Evolutionary conservation across 1,140 invertebrate genomes (phyloP), one percentile per base, ranked within the genome.

Genomic region (Lepidostoma basale): DNA sequence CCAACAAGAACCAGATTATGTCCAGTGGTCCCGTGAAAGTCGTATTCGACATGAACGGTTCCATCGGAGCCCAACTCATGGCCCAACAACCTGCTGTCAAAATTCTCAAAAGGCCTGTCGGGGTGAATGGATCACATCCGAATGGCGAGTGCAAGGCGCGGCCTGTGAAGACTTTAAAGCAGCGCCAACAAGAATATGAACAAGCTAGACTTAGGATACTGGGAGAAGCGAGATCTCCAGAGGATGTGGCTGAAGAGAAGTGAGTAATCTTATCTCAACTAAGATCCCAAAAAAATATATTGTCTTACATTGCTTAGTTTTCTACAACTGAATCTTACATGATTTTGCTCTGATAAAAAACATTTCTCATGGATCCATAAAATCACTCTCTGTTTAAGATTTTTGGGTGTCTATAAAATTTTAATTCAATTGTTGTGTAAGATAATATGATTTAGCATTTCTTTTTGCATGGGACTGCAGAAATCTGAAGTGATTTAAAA

Each of bases 111-210:
- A 83, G 92, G 73, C 92, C 92, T 52, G 58, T 39, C 30, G 62
- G 62, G 22, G 23, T 47, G 47, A 60, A 60, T 36, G 64, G 49
- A 12, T 22, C 40, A 6, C 56, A 52, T 39, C 23, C 33, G 3
- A 89, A 88, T 74, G 87, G 86, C 58, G 89, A 92, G 72, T 81
- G 73, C 56, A 76, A 79, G 45, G 76, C 78, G 22, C 88, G 92
- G 75, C 92, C 92, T 33, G 88, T 92, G 39, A 94, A 94, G 81
- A 92, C 92, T 45, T 80, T 95, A 8, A 89, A 94, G 82, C 92
- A 93, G 85, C 85, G 93, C 74, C 91, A 94, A 79, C 90, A 92
- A 74, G 93, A 94, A 77, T 95, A 95, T 79, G 92, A 93, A 1
- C 88, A 94, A 78, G 92, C 92, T 20, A 85, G 93, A 60, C 84